These are phyloP conservation scores for Flabesymbios commensalis DNA, from an alignment of 2,888 invertebrate genomes.

Conservation along the genomic window DNA sequence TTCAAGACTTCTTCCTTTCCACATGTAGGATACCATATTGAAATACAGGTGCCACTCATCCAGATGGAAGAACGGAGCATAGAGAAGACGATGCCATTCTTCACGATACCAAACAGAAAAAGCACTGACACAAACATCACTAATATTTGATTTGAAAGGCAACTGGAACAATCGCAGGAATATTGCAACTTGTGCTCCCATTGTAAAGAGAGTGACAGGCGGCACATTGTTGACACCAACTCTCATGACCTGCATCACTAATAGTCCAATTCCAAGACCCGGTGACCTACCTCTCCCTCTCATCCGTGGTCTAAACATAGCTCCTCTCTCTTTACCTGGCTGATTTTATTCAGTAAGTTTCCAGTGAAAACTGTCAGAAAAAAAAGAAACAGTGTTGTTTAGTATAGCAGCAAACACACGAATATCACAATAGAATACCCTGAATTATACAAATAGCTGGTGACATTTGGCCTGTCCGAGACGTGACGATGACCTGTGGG, in stretches of 20 bases:
- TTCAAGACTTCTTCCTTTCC: slow-evolving; percentile 62
- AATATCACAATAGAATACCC: too few relatives aligned
- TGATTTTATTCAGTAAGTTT: too few relatives aligned
- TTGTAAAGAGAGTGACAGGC: slow-evolving; percentile 65
- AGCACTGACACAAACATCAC: slow-evolving; percentile 65
- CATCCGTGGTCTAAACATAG: slow-evolving; percentile 10
- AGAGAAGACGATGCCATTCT: slow-evolving; percentile 59
- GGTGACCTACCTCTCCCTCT: slow-evolving; percentile 2
- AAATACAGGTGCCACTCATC: slow-evolving; percentile 71
- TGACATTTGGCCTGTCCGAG: too few relatives aligned
- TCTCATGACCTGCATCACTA: slow-evolving; percentile 29
- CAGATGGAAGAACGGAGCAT: slow-evolving; percentile 68
- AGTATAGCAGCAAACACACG: too few relatives aligned
- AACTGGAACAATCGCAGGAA: slow-evolving; percentile 58
- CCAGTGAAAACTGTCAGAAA: too few relatives aligned
- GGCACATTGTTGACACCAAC: slow-evolving; percentile 62
- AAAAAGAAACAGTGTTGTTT: too few relatives aligned
- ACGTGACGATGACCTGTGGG: too few relatives aligned
- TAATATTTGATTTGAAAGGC: too few relatives aligned
- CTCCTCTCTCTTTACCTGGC: too few relatives aligned
- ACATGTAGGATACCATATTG: slow-evolving; percentile 70
- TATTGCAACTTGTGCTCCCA: slow-evolving; percentile 63
- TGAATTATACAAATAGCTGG: too few relatives aligned
- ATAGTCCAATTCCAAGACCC: slow-evolving; percentile 16
- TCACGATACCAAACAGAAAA: slow-evolving; percentile 60